These are phyloP conservation scores for Clarias gariepinus DNA, from an alignment of 2,113 vertebrate species.

Conservation along the genomic window DNA sequence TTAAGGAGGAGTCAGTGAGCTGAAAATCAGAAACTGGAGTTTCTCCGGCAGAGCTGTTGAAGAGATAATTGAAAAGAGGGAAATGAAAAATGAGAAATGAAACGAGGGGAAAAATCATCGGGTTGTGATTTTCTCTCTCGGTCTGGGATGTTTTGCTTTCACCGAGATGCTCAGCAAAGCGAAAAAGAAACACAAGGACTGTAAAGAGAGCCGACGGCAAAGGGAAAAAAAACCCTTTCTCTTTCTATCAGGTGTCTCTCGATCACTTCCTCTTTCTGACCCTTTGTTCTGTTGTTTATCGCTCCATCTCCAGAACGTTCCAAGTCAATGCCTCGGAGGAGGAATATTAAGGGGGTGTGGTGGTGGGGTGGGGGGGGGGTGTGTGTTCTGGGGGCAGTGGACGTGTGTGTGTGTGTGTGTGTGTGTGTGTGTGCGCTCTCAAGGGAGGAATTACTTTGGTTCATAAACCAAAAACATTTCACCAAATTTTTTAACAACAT, in stretches of 20 bases:
- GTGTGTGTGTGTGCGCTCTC: background rate
- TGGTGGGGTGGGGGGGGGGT: background rate
- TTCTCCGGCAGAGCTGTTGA: conserved; percentile 24
- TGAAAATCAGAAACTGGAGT: conserved; percentile 14
- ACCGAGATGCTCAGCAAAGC: conserved; percentile 30
- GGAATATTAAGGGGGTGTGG: conserved; percentile 11
- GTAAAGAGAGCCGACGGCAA: background rate
- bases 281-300: conserved; percentile 40
- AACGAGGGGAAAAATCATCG: conserved; percentile 11
- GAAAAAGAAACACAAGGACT: background rate
- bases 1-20: conserved; percentile 31
- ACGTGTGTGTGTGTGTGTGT: background rate
- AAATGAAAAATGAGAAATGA: conserved; percentile 32
- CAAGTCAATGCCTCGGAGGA: conserved; percentile 4
- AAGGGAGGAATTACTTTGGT: background rate
- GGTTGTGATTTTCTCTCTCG: conserved; percentile 19
- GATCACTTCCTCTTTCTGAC: background rate
- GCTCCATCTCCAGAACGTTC: conserved; percentile 23
- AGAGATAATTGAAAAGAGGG: conserved; percentile 32
- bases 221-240: background rate
- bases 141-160: conserved; percentile 31
- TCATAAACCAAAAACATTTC: background rate
- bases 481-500: background rate
- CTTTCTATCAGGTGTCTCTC: conserved; percentile 18
- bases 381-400: too few relatives aligned